Percentiles rank a stretch among this genome's conserved stretches.
These are phyloP conservation scores for Cloeon dipterum DNA, from an alignment of 2,888 invertebrate genomes.

Conservation along the genomic window DNA sequence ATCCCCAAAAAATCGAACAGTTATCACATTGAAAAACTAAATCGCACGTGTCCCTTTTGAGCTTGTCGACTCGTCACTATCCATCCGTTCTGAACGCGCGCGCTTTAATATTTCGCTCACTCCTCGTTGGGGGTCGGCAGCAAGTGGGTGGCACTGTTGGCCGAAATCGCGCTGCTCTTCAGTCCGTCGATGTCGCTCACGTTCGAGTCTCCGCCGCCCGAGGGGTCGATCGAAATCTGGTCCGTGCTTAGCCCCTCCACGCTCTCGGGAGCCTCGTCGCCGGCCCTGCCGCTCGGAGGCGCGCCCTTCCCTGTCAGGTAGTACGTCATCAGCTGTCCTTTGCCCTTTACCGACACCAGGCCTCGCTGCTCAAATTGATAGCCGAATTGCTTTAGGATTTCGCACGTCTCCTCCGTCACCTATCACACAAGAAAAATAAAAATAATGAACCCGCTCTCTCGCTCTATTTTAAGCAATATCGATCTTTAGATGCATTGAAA, in stretches of 20 bases:
- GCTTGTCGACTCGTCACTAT: too few relatives aligned
- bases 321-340: constrained; percentile 89
- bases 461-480: too few relatives aligned
- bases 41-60: too few relatives aligned
- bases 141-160: neutral
- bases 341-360: constrained; percentile 87
- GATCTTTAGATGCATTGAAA: too few relatives aligned
- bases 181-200: neutral
- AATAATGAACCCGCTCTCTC: too few relatives aligned
- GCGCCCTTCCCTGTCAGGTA: constrained; percentile 40
- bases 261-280: too few relatives aligned
- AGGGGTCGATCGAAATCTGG: neutral
- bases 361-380: constrained; percentile 88
- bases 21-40: too few relatives aligned
- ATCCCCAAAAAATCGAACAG: too few relatives aligned
- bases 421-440: constrained; percentile 17
- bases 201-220: too few relatives aligned
- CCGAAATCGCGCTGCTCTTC: neutral
- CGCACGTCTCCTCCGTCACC: constrained; percentile 89
- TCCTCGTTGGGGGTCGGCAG: neutral
- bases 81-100: too few relatives aligned
- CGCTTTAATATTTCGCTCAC: too few relatives aligned
- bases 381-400: constrained; percentile 69
- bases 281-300: constrained; percentile 6
- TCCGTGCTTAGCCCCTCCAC: neutral